These are phyloP conservation scores for Aphaenogaster rudis DNA, from an alignment of 1,140 invertebrate genomes.

Conservation along the genomic window DNA sequence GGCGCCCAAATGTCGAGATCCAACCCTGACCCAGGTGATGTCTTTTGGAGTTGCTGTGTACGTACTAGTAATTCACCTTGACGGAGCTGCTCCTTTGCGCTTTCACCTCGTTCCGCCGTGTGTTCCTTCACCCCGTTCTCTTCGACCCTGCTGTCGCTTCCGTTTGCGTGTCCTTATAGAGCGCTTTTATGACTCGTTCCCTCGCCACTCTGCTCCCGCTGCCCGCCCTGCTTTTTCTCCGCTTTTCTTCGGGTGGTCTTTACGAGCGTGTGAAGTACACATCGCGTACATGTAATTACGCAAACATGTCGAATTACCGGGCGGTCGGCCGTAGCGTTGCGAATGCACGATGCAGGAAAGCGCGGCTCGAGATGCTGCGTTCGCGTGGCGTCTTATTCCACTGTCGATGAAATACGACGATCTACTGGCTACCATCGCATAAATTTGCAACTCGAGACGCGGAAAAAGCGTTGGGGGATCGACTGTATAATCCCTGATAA, in stretches of 20 bases:
- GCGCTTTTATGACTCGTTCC: constrained; percentile 56
- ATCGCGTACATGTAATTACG: constrained; percentile 63
- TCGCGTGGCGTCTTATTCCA: constrained; percentile 55
- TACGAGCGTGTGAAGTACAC: constrained; percentile 56
- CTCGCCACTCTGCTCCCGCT: neutral
- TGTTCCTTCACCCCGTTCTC: constrained; percentile 36
- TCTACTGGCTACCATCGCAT: neutral
- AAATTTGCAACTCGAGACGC: constrained; percentile 25
- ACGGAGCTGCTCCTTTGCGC: constrained; percentile 54
- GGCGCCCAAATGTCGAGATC: neutral
- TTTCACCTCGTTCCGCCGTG: constrained; percentile 39
- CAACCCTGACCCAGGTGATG: constrained; percentile 18
- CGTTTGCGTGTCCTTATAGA: constrained; percentile 63
- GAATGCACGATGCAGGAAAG: constrained; percentile 40
- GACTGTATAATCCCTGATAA: constrained; percentile 28
- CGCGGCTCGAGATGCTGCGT: neutral
- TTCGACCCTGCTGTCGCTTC: constrained; percentile 50
- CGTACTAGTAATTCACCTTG: constrained; percentile 68
- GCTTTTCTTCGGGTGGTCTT: constrained; percentile 35
- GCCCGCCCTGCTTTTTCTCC: constrained; percentile 22
- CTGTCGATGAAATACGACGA: constrained; percentile 48
- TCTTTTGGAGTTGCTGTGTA: constrained; percentile 48
- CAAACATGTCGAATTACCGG: constrained; percentile 39
- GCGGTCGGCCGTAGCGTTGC: constrained; percentile 6
- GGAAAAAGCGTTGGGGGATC: constrained; percentile 16